phyloP scores from a whole-genome alignment of 2,113 vertebrate genomes.

The Zapus hudsonius region DNA sequence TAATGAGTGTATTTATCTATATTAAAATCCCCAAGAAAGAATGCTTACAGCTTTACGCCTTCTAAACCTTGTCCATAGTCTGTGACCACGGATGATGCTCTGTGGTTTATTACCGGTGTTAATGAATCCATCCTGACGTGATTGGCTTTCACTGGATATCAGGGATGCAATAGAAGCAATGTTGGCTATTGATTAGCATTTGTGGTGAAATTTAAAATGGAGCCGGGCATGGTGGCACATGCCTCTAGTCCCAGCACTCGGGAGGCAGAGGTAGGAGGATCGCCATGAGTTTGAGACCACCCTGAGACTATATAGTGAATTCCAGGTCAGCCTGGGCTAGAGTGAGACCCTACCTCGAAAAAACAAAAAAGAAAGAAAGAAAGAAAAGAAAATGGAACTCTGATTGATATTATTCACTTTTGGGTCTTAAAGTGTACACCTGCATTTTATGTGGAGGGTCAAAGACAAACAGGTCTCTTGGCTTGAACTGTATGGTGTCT shows the following conservation, averaged over 20 bases:
- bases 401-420: neutral
- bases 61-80: neutral
- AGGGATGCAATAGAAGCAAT: neutral
- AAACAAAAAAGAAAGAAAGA: too few relatives aligned
- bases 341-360: too few relatives aligned
- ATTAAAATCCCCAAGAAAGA: conserved; percentile 18
- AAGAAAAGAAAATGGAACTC: conserved; percentile 5
- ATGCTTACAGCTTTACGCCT: neutral
- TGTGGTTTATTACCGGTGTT: neutral
- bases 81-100: neutral
- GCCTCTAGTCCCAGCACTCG: too few relatives aligned
- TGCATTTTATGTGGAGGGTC: neutral
- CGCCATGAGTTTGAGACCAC: too few relatives aligned
- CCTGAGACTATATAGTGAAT: too few relatives aligned
- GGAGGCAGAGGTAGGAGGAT: too few relatives aligned
- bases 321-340: too few relatives aligned
- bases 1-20: neutral
- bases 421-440: neutral
- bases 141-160: neutral
- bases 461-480: neutral
- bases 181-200: neutral
- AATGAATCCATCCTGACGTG: neutral
- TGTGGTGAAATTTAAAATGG: conserved; percentile 18
- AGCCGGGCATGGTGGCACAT: too few relatives aligned
- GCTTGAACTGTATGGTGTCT: neutral